Percentiles rank a stretch among this genome's conserved stretches.
Conservation (phyloP, 2,888 invertebrate species). For the Trachelus tabidus region DNA sequence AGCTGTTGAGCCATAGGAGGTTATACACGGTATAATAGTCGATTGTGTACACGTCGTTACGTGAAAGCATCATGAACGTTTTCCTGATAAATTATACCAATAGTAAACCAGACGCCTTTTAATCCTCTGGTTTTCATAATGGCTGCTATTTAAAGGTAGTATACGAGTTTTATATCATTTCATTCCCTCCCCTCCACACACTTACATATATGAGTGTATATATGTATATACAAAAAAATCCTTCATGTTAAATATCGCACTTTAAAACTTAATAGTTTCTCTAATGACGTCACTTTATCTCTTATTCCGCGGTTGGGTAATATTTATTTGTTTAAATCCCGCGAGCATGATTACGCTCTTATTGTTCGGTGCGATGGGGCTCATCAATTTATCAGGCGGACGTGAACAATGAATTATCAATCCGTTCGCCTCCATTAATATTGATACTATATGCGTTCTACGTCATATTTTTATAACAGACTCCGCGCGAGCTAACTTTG, state of each 20-base stretch:
- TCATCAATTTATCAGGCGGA: conserved; percentile 18
- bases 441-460: conserved; percentile 36
- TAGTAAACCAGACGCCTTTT: not conserved
- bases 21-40: not conserved
- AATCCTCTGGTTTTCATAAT: not conserved
- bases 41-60: not conserved
- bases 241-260: not conserved
- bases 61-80: not conserved
- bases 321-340: no score
- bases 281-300: not conserved
- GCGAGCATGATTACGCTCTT: no score
- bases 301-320: no score
- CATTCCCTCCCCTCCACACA: no score
- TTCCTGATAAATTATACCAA: not conserved
- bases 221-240: not conserved
- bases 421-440: conserved; percentile 45
- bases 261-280: not conserved
- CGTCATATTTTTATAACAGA: conserved; percentile 20
- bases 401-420: conserved; percentile 51
- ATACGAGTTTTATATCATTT: no score
- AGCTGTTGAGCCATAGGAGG: not conserved
- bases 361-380: not conserved
- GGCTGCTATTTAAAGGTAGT: not conserved
- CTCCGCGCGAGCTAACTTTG: not conserved
- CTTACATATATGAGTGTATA: no score